Evolutionary conservation across 1,140 invertebrate species (phyloP).

Genomic region (Platyscapa corneri): DNA sequence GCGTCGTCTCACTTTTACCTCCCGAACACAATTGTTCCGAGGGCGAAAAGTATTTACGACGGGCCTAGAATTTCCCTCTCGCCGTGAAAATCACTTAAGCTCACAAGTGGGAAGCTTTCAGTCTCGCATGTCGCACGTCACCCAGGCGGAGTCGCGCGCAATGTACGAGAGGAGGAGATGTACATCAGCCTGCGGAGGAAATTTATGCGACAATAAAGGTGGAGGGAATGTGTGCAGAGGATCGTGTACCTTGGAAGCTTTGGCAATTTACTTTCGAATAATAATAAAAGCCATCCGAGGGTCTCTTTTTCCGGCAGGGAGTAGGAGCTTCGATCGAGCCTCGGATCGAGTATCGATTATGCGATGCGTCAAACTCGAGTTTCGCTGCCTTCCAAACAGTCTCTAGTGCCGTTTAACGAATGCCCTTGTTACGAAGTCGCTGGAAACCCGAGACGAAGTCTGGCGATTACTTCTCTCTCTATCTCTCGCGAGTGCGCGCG

Average conservation of each 20-base stretch:
- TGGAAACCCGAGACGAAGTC: no score
- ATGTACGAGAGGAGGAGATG: background rate
- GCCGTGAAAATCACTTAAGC: background rate
- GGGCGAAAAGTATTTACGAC: background rate
- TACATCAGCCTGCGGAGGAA: background rate
- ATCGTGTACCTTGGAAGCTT: background rate
- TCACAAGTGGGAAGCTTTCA: background rate
- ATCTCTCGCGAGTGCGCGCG: no score
- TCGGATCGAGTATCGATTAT: background rate
- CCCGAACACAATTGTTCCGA: no score
- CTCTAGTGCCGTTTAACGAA: no score
- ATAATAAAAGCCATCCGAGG: background rate
- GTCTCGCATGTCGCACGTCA: background rate
- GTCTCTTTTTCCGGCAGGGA: background rate
- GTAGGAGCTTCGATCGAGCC: background rate
- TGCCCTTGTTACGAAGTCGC: no score
- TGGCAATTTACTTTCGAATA: background rate
- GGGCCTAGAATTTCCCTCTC: no score
- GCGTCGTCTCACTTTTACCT: no score
- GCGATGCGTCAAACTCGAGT: background rate
- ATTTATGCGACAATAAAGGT: conserved; percentile 7
- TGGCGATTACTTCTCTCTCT: no score
- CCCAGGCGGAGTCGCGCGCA: background rate
- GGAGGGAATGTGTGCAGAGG: background rate
- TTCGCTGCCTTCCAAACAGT: no score